Evolutionary conservation across 2,113 vertebrate species (phyloP).

Genomic region (Oreochromis spilurus): DNA sequence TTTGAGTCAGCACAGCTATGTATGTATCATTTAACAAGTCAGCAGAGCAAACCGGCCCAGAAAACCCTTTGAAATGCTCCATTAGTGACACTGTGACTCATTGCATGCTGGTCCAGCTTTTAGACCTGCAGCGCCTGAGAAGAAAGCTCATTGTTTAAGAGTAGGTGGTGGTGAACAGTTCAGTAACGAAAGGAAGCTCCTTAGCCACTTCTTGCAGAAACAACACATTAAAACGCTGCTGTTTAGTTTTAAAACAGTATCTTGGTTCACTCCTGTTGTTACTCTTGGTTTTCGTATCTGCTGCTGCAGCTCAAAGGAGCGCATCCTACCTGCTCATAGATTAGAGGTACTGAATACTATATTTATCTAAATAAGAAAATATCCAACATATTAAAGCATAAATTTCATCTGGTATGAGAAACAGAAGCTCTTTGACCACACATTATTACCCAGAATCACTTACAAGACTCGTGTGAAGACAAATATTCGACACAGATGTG

Average conservation of each 20-base stretch:
- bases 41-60: constrained; percentile 12
- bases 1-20: constrained; percentile 34
- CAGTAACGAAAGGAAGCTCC: not conserved
- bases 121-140: not conserved
- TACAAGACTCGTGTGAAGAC: not conserved
- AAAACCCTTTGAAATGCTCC: constrained; percentile 3
- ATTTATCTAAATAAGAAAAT: not conserved
- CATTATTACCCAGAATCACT: not conserved
- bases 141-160: not conserved
- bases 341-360: not conserved
- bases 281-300: not conserved
- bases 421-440: not conserved
- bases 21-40: constrained; percentile 46
- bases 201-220: not conserved
- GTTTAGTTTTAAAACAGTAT: not conserved
- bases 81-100: constrained; percentile 29
- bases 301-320: not conserved
- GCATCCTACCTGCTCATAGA: not conserved
- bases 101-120: constrained; percentile 11
- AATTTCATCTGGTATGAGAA: not conserved
- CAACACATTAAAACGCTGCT: not conserved
- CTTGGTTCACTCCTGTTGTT: not conserved
- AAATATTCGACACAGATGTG: not conserved
- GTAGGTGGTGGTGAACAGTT: not conserved
- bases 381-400: not conserved